Evolutionary conservation across 2,797 vertebrate species (phyloP).

Genomic region (Squalus acanthias): DNA sequence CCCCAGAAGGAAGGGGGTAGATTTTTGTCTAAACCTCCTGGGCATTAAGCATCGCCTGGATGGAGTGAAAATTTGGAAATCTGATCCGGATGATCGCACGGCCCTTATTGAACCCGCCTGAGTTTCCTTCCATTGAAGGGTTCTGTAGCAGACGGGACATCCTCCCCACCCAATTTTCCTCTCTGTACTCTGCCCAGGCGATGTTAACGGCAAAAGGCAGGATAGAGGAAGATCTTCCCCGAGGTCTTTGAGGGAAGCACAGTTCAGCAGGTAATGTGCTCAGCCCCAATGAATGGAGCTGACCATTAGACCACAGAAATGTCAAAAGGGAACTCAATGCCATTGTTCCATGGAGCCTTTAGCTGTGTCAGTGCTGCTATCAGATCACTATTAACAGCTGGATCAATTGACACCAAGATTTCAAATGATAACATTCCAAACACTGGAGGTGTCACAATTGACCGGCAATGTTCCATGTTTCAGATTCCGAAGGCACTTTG

Average conservation of each 20-base stretch:
- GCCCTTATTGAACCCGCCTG: background rate
- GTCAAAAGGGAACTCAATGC: background rate
- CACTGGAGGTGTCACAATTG: background rate
- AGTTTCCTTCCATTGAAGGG: background rate
- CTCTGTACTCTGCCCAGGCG: background rate
- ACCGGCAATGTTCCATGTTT: background rate
- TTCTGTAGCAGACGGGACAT: background rate
- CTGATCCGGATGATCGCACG: background rate
- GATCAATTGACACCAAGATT: background rate
- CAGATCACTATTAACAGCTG: background rate
- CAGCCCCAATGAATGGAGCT: background rate
- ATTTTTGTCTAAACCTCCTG: background rate
- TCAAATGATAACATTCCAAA: background rate
- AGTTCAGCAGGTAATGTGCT: background rate
- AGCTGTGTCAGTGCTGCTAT: too few species aligned
- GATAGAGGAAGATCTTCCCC: background rate
- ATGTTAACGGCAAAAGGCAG: background rate
- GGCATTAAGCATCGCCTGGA: background rate
- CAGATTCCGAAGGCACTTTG: background rate
- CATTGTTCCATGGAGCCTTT: background rate
- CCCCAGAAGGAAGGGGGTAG: background rate
- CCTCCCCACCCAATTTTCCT: background rate
- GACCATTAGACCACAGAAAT: background rate
- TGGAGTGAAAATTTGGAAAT: background rate
- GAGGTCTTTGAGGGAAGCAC: background rate